Percentiles rank a stretch among this genome's conserved stretches.
Evolutionary conservation across 2,797 vertebrate species (phyloP).

Genomic region (Parambassis ranga): DNA sequence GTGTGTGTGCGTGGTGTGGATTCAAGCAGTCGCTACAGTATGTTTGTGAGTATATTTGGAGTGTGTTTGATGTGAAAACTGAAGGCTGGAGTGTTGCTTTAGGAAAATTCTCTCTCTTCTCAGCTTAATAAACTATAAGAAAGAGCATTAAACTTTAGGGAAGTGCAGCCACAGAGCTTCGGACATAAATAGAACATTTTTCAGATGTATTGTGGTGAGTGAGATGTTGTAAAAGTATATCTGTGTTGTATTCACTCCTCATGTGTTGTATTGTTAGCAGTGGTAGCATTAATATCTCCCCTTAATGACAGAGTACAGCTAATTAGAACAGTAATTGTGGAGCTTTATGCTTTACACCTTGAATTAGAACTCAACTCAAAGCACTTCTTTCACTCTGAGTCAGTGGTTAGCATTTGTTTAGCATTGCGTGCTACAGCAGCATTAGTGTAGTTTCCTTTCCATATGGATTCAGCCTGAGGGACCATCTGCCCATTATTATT

Average conservation of each 20-base stretch:
- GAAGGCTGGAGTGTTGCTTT: neutral
- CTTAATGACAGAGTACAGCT: no score
- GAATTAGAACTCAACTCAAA: no score
- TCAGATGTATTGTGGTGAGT: no score
- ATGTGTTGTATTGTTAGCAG: neutral
- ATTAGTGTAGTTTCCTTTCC: slow-evolving; percentile 63
- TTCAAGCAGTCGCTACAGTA: no score
- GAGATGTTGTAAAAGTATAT: neutral
- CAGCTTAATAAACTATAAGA: neutral
- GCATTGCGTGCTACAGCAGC: slow-evolving; percentile 65
- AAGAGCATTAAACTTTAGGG: no score
- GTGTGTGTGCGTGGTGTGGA: neutral
- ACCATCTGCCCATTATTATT: slow-evolving; percentile 78
- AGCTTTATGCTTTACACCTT: no score
- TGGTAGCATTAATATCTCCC: neutral
- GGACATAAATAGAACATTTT: no score
- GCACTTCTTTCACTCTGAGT: neutral
- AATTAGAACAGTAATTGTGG: no score
- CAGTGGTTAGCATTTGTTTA: slow-evolving; percentile 48
- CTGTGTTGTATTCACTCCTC: no score
- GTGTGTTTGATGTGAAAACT: neutral
- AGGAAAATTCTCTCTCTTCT: neutral
- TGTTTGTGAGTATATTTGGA: no score
- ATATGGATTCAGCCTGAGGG: slow-evolving; percentile 64
- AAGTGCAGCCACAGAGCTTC: neutral